These are phyloP conservation scores for Corydoras maculifer DNA, from an alignment of 2,113 vertebrate species.

Conservation along the genomic window DNA sequence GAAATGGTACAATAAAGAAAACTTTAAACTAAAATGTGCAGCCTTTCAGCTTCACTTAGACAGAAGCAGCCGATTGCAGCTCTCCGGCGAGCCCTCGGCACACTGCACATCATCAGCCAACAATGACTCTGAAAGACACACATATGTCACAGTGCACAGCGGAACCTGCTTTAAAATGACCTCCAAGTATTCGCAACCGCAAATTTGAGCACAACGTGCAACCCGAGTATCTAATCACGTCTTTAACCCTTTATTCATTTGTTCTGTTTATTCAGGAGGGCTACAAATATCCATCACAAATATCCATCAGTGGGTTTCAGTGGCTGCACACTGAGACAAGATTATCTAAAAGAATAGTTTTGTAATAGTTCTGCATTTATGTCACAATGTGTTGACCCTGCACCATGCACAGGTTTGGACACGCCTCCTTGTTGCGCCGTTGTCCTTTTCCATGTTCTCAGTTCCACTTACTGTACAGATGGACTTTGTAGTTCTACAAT, in stretches of 20 bases:
- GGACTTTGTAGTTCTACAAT: too few species aligned
- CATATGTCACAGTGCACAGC: too few species aligned
- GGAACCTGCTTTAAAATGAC: too few species aligned
- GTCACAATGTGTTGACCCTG: too few species aligned
- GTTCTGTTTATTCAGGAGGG: constrained; percentile 6
- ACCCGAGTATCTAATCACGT: constrained; percentile 2
- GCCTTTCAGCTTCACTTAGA: constrained; percentile 28
- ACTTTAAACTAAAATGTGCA: constrained; percentile 35
- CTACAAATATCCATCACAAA: constrained; percentile 3
- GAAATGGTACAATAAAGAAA: constrained; percentile 29
- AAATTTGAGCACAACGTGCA: too few species aligned
- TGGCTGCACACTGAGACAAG: constrained; percentile 1
- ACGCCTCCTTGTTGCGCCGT: too few species aligned
- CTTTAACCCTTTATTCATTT: constrained; percentile 11
- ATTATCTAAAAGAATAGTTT: too few species aligned
- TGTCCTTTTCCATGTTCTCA: too few species aligned
- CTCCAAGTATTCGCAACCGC: too few species aligned
- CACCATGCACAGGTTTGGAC: too few species aligned
- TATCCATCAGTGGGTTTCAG: constrained; percentile 18
- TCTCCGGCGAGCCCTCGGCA: constrained; percentile 14
- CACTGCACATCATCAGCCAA: constrained; percentile 5
- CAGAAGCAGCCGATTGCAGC: constrained; percentile 9
- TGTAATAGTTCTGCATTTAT: too few species aligned
- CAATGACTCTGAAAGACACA: constrained; percentile 13
- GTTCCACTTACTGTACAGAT: too few species aligned